These are phyloP conservation scores for Drosophila pachea DNA, from an alignment of 1,140 invertebrate genomes.

Conservation along the genomic window DNA sequence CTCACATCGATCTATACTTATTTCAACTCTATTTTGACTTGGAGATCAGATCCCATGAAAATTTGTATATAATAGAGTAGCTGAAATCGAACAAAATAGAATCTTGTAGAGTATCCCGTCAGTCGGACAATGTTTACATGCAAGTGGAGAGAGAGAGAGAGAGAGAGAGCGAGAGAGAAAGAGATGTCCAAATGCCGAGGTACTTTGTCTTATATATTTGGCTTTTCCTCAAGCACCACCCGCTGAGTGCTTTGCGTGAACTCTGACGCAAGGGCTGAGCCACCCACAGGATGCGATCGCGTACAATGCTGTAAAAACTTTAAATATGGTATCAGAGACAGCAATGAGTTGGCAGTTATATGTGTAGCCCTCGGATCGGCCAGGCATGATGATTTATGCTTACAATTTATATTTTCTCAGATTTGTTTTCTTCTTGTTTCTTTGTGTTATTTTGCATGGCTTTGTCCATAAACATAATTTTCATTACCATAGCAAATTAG, in stretches of 20 bases:
- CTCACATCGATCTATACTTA: too few relatives aligned
- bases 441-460: slow-evolving; percentile 54
- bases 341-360: slow-evolving; percentile 45
- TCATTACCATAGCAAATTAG: slow-evolving; percentile 78
- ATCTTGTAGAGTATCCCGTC: too few relatives aligned
- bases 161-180: too few relatives aligned
- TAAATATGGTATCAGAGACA: slow-evolving; percentile 31
- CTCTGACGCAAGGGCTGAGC: slow-evolving; percentile 52
- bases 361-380: background rate
- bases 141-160: too few relatives aligned
- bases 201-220: background rate
- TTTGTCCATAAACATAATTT: slow-evolving; percentile 69
- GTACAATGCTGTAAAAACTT: slow-evolving; percentile 42
- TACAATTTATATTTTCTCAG: background rate
- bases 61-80: too few relatives aligned
- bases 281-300: slow-evolving; percentile 65
- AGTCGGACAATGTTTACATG: too few relatives aligned
- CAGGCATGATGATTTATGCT: slow-evolving; percentile 71
- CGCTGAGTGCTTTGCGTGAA: slow-evolving; percentile 60
- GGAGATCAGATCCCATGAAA: too few relatives aligned
- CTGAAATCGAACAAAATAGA: too few relatives aligned
- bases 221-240: slow-evolving; percentile 35
- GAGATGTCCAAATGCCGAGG: too few relatives aligned
- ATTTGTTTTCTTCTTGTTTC: slow-evolving; percentile 23
- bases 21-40: too few relatives aligned